Base-by-base conservation (phyloP, 2,797 vertebrate genomes). In the Helicolenus hilgendorfi region DNA sequence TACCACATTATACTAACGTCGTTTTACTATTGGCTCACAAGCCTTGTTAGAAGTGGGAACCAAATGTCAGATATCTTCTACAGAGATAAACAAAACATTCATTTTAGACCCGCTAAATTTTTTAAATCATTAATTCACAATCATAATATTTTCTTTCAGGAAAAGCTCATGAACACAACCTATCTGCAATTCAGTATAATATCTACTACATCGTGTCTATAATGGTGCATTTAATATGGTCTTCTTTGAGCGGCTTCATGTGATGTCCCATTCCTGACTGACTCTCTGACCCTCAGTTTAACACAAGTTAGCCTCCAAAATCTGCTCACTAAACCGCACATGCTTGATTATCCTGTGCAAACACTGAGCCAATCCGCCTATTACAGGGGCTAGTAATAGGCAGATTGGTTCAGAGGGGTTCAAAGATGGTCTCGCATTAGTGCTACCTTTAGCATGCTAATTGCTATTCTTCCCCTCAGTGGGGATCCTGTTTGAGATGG, bases 371-470 rank as follows among this genome's bases (percentile, higher is more conserved):
- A 85, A 58, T 83, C 79, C 64, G 78, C 63, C 84, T 69, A 81
- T 92, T 91, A 86, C 78, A 62, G 18, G 26, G 24, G 45, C 79
- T 49, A 4, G 74, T 87, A 87, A 90, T 87, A 74, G 85, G 84
- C 81, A 92, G 84, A 89, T 90, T 88, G 89, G 81, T 92, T 93
- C 80, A 70, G 82, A 74, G 68, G 78, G 80, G 74, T 92, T 96
- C 90, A 94, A 94, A 95, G 93, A 92, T 88, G 49, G 89, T 89
- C 84, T 86, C 60, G 79, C 91, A 93, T 95, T 96, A 94, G 92
- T 77, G 89, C 88, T 94, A 96, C 92, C 94, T 95, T 97, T 96
- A 94, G 94, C 96, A 97, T 97, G 96, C 92, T 97, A 97, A 97
- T 97, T 96, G 91, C 94, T 91, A 94, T 96, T 95, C 91, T 95